Conservation (phyloP, 2,888 invertebrate genomes). For the Hirtodrosophila trivittata region DNA sequence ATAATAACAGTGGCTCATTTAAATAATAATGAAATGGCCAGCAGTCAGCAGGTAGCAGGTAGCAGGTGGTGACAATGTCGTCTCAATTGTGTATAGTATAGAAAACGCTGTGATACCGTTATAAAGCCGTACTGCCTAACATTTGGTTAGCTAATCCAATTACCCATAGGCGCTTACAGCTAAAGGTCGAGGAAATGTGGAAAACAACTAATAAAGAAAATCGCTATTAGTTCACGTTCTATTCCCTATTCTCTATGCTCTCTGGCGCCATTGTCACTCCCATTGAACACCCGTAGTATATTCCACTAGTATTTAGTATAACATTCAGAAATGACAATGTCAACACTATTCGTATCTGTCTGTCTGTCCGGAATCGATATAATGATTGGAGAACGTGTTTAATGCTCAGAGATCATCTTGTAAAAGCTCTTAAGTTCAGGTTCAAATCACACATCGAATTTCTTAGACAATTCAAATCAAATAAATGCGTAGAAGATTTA, state of each 20-base stretch:
- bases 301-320: no score
- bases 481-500: no score
- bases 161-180: constrained; percentile 37
- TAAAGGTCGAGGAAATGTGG: constrained; percentile 61
- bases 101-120: constrained; percentile 46
- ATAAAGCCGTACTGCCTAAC: constrained; percentile 24
- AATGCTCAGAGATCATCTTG: no score
- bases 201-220: constrained; percentile 31
- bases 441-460: no score
- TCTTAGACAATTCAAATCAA: no score
- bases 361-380: no score
- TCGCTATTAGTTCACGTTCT: constrained; percentile 26
- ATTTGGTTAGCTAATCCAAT: constrained; percentile 68
- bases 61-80: constrained; percentile 58
- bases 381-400: no score
- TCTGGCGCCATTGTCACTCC: constrained; percentile 58
- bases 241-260: no score
- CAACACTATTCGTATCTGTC: no score
- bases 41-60: no score
- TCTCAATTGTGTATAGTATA: constrained; percentile 2
- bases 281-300: no score
- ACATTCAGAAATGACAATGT: constrained; percentile 69
- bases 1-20: constrained; percentile 61
- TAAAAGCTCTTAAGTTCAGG: no score
- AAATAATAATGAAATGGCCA: constrained; percentile 71